Conservation (phyloP, 2,888 invertebrate species). For the Trachelus troglodyta region DNA sequence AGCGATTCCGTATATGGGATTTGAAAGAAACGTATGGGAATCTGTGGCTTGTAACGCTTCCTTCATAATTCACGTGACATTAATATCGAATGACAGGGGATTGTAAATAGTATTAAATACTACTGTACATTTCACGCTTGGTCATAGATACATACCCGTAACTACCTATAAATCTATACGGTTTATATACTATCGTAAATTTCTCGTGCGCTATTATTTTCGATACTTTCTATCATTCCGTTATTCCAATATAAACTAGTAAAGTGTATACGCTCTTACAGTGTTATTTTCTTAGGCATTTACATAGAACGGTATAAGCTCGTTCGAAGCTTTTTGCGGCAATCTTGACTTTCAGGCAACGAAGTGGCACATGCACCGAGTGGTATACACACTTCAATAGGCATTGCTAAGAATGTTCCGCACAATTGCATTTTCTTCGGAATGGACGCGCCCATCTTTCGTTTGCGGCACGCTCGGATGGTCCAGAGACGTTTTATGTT, state of each 20-base stretch:
- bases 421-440: background rate
- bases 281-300: background rate
- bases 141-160: background rate
- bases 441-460: background rate
- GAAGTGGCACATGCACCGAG: background rate
- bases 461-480: background rate
- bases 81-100: background rate
- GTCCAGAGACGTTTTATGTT: conserved; percentile 57
- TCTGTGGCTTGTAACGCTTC: background rate
- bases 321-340: background rate
- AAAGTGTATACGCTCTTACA: background rate
- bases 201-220: background rate
- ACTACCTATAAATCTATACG: background rate
- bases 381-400: background rate
- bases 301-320: background rate
- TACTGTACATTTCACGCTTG: background rate
- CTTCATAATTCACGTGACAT: background rate
- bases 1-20: background rate
- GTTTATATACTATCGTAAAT: background rate
- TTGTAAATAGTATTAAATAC: background rate
- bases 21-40: background rate
- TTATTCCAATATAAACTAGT: background rate
- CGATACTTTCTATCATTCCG: background rate
- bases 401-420: background rate
- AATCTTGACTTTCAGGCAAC: background rate